Evolutionary conservation across 1,140 invertebrate genomes (phyloP).

Genomic region (Stegodyphus mimosarum): DNA sequence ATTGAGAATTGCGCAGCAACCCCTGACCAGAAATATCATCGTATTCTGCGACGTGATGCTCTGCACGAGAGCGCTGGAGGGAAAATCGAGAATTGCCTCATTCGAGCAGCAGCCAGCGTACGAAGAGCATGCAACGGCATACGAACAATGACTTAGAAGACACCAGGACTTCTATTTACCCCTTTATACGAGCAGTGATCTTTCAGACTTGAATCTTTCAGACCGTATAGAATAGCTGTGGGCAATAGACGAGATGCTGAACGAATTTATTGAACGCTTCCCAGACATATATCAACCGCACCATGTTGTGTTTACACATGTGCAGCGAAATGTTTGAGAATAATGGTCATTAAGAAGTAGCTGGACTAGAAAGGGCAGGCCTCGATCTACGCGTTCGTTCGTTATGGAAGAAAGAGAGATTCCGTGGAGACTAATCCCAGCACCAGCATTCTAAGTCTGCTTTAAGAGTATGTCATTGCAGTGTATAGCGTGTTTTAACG

Average conservation of each 20-base stretch:
- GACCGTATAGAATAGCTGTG: background rate
- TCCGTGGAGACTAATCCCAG: too few species aligned
- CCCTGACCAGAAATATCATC: background rate
- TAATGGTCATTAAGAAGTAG: background rate
- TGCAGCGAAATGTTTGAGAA: background rate
- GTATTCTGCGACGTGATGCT: background rate
- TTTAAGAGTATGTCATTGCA: too few species aligned
- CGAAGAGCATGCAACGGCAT: background rate
- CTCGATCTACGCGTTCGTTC: background rate
- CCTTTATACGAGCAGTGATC: background rate
- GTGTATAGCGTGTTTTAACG: too few species aligned
- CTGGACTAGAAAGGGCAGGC: too few species aligned
- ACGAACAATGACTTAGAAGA: too few species aligned
- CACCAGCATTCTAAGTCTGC: too few species aligned
- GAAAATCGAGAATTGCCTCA: background rate
- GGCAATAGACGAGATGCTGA: background rate
- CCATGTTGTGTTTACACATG: background rate
- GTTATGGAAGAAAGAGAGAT: background rate
- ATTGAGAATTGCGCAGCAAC: too few species aligned
- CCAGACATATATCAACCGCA: background rate
- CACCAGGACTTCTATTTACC: too few species aligned
- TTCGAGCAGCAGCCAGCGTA: background rate
- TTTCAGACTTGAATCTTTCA: background rate
- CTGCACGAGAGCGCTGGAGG: background rate
- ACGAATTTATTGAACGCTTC: background rate